phyloP scores from a whole-genome alignment of 2,888 invertebrate genomes.

The Parelbella ahira region DNA sequence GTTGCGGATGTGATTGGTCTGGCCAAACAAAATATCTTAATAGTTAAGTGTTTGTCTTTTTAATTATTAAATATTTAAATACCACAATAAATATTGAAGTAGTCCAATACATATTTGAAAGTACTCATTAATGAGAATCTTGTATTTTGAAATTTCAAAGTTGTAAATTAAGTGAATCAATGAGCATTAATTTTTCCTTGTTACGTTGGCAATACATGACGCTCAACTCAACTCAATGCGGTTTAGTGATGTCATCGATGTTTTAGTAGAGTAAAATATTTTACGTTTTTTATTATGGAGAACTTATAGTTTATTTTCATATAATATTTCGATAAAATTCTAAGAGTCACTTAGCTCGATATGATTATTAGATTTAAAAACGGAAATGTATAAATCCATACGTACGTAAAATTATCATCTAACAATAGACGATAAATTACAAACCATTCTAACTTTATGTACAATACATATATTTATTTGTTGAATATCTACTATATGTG shows the following conservation, averaged over 20 bases:
- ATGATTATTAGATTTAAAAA: no score
- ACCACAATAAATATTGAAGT: neutral
- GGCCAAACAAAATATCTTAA: slow-evolving; percentile 34
- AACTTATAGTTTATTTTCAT: no score
- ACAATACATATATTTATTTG: no score
- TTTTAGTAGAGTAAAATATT: slow-evolving; percentile 1
- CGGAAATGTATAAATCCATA: no score
- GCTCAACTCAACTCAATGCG: slow-evolving; percentile 16
- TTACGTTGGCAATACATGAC: slow-evolving; percentile 23
- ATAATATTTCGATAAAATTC: no score
- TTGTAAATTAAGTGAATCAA: slow-evolving; percentile 11
- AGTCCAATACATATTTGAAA: slow-evolving; percentile 9
- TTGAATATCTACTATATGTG: no score
- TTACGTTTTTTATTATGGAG: no score
- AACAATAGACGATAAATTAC: no score
- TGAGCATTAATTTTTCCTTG: slow-evolving; percentile 14
- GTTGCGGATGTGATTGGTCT: slow-evolving; percentile 47
- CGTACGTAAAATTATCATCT: no score
- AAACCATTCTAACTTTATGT: no score
- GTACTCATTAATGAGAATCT: neutral
- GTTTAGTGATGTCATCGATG: slow-evolving; percentile 21
- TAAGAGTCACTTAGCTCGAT: no score
- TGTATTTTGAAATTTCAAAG: slow-evolving; percentile 5
- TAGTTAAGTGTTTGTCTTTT: slow-evolving; percentile 6
- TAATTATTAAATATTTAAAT: no score